Percentiles rank a stretch among this genome's conserved stretches.
These are phyloP conservation scores for Tipula vernalis DNA, from an alignment of 2,888 invertebrate species.

Conservation along the genomic window DNA sequence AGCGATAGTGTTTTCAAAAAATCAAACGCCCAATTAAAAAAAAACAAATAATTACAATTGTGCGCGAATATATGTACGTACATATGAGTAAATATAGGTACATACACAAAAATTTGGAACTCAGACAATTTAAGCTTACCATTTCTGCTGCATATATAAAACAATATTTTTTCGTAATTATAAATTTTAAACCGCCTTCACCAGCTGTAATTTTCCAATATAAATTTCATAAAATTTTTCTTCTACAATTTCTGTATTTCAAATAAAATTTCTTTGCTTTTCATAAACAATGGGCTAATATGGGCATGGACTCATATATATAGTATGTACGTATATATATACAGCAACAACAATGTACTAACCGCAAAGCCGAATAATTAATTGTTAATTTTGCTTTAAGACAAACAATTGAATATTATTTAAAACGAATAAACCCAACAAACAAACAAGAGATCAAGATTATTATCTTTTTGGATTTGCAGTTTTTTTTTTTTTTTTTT, in stretches of 20 bases:
- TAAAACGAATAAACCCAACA: background rate
- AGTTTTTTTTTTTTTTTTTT: background rate
- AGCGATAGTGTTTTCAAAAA: background rate
- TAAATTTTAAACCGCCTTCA: background rate
- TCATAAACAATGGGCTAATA: background rate
- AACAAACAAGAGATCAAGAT: slow-evolving; percentile 4
- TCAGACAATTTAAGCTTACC: background rate
- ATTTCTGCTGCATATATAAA: background rate
- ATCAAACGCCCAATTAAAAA: background rate
- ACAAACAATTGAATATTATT: slow-evolving; percentile 4
- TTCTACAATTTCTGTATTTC: background rate
- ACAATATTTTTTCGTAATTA: background rate
- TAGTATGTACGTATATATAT: too few relatives aligned
- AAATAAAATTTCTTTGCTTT: background rate
- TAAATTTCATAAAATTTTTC: background rate
- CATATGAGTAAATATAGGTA: background rate
- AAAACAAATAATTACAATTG: background rate
- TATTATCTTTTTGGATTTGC: background rate
- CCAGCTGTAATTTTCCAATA: background rate
- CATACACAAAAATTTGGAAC: background rate
- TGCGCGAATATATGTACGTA: background rate
- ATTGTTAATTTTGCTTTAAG: slow-evolving; percentile 4
- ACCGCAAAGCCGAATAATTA: background rate
- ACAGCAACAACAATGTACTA: background rate
- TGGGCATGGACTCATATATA: background rate